These are phyloP conservation scores for Parus major DNA, from an alignment of 2,113 vertebrate genomes.

Conservation along the genomic window DNA sequence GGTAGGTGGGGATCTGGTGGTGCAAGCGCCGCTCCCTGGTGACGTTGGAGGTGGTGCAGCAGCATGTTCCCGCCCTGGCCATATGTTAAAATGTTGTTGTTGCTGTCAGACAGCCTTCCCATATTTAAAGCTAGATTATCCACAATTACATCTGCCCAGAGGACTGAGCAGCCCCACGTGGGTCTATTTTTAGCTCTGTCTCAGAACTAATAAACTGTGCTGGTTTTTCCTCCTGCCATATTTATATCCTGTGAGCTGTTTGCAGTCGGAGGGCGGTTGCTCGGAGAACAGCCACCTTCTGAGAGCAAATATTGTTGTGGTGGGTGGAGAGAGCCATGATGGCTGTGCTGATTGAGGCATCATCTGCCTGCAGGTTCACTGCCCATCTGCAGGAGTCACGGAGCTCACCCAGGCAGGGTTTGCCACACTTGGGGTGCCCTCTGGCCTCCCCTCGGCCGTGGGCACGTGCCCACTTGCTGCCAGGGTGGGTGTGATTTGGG, in stretches of 20 bases:
- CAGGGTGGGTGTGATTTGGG: background rate
- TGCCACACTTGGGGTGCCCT: accelerated
- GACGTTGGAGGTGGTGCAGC: background rate
- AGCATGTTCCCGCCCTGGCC: background rate
- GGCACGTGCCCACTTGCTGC: accelerated
- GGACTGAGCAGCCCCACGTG: background rate
- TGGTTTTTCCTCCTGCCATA: background rate
- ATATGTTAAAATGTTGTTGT: conserved; percentile 1
- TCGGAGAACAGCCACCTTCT: background rate
- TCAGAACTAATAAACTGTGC: conserved; percentile 2
- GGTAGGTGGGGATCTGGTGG: accelerated
- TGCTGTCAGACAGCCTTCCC: background rate
- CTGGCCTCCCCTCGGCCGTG: accelerated
- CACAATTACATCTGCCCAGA: conserved; percentile 62
- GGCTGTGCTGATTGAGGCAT: background rate
- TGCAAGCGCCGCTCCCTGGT: accelerated
- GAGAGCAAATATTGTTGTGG: background rate
- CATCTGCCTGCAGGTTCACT: background rate
- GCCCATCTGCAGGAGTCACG: background rate
- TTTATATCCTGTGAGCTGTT: background rate
- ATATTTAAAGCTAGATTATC: conserved; percentile 49
- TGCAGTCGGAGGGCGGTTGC: background rate
- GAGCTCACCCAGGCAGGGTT: background rate
- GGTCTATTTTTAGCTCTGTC: conserved; percentile 42
- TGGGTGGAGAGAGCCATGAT: background rate